Conservation (phyloP, 2,113 vertebrate genomes). For the Odocoileus virginianus region DNA sequence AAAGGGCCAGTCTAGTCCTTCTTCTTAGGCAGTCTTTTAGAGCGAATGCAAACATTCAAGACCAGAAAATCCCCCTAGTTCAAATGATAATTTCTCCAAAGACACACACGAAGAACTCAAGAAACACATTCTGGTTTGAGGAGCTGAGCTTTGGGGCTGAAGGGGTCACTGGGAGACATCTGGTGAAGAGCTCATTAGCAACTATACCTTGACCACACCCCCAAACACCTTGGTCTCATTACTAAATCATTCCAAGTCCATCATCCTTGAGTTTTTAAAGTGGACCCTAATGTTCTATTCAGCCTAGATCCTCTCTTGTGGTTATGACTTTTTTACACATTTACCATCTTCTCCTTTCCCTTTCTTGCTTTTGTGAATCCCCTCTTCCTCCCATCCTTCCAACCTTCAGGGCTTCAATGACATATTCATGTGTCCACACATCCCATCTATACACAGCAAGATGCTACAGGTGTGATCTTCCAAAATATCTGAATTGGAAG, state of each 20-base stretch:
- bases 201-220: neutral
- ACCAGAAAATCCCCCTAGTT: neutral
- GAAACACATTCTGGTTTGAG: neutral
- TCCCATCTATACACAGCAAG: neutral
- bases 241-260: neutral
- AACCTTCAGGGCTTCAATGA: neutral
- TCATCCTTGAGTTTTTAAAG: conserved; percentile 20
- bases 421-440: neutral
- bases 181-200: neutral
- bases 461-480: neutral
- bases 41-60: conserved; percentile 13
- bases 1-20: neutral
- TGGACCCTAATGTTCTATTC: neutral
- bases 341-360: neutral
- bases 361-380: neutral
- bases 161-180: neutral
- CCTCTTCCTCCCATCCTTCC: neutral
- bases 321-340: neutral
- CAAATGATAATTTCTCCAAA: conserved; percentile 16
- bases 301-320: neutral
- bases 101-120: neutral
- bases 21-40: neutral
- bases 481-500: conserved; percentile 30
- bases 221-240: neutral
- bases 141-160: neutral